Evolutionary conservation across 2,888 invertebrate species (phyloP), one percentile per base, ranked within the genome.

Genomic region (Stenichneumon culpator): DNA sequence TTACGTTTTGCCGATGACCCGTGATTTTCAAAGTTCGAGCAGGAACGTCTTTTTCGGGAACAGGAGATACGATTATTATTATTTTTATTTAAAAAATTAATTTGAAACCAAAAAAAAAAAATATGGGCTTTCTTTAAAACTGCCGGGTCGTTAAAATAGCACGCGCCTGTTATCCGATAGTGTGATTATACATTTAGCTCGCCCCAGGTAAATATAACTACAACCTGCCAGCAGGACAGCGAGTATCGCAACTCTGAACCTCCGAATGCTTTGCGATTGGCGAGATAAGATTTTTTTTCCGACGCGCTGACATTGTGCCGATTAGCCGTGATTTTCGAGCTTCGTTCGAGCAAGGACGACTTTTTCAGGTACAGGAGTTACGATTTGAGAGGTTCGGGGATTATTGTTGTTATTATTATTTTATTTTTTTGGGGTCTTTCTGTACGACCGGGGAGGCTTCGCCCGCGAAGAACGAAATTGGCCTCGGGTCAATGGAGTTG

Each of bases 401-500:
- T 22, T 54, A 39, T 54, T 54, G 22, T 22, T 22, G 19, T 54
- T 54, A 19, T 19, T 54, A 50, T 50, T n/a, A 5, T 50, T 44
- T 39, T 39, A 9, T 39, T 39, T 39, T 39, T 7, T 39, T 11
- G 39, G 9, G 36, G 39, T 5, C 39, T 39, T 9, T 39, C 9
- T 9, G 39, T 39, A 39, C 11, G 11, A 39, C 39, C 9, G 39
- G 39, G 11, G 11, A 39, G 39, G 63, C 73, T 67, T 68, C 70
- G 44, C 50, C 50, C 52, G 32, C 36, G 70, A 72, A 19, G 22
- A 77, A 68, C 52, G 77, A 72, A 80, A 84, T 72, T 67, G 39
- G 39, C 67, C 73, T 73, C 60, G 68, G 78, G 73, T 74, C 68
- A 81, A 81, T 81, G 69, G 54, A 65, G 73, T 73, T 73, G 73